Evolutionary conservation across 2,113 vertebrate species (phyloP).

Genomic region (Barbus barbus): DNA sequence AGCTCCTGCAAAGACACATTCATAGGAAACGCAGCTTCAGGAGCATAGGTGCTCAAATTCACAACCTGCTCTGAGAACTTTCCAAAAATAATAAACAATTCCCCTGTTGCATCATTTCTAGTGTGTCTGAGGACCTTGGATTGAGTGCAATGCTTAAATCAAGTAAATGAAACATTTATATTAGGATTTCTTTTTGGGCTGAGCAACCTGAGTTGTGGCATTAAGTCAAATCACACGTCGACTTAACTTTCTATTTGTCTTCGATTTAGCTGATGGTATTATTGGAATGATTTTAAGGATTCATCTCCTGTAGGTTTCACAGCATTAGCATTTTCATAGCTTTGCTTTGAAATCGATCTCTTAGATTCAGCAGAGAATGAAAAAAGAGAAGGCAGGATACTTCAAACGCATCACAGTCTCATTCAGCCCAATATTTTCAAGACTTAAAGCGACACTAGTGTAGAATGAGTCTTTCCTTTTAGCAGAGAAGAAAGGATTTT

Average conservation of each 20-base stretch:
- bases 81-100: neutral
- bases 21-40: neutral
- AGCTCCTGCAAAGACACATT: neutral
- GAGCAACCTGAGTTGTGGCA: neutral
- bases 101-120: neutral
- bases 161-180: neutral
- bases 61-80: neutral
- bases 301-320: neutral
- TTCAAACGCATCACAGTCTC: conserved; percentile 10
- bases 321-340: conserved; percentile 24
- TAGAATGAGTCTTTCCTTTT: neutral
- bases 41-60: neutral
- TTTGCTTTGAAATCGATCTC: conserved; percentile 29
- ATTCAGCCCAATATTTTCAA: conserved; percentile 1
- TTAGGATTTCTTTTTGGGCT: neutral
- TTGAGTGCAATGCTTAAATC: neutral
- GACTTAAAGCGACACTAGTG: neutral
- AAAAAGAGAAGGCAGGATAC: neutral
- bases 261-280: neutral
- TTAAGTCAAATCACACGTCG: neutral
- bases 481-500: conserved; percentile 14
- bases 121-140: neutral
- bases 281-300: conserved; percentile 18
- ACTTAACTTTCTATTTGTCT: neutral
- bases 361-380: conserved; percentile 21